Base-by-base conservation (phyloP, 2,888 invertebrate species). In the Scrobipalpa atriplicella region DNA sequence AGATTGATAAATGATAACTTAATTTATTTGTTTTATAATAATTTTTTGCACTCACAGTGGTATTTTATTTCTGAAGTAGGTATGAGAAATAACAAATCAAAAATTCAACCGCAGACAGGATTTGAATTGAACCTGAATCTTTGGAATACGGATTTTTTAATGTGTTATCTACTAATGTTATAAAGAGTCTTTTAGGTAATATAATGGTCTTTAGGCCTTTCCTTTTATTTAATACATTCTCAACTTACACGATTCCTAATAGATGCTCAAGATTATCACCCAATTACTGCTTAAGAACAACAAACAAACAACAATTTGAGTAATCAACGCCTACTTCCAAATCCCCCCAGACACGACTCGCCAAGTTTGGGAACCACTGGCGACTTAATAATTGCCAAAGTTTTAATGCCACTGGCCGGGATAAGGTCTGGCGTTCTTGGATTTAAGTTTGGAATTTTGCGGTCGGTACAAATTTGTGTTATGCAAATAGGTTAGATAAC, bases 371-470 rank as follows among this genome's bases (percentile, higher is more conserved):
- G 68, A 69, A 70, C 71, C 71, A 66, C 66, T 72, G 73, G 72
- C 73, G 75, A 75, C 75, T 76, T 73, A 72, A 72, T 76, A 75
- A 76, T 73, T 75, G 72, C 73, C 68, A 73, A 76, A 76, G 72
- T 76, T 76, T 43, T 73, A 73, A 72, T 70, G 66, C 70, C 69
- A 69, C 67, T 63, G 66, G 43, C 58, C 63, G 43, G 43, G 43
- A 43, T 43, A 43, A 43, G 43, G 43, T 43, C 43, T 43, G 43
- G 47, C n/a, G 47, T 5, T 47, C 43, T 47, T 21, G 19, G 19
- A 21, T 10, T 21, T 21, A 21, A 54, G 54, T 54, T 54, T 19
- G 11, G 54, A 16, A 47, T 47, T 47, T 47, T 47, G 47, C n/a
- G 47, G 47, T 47, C 5, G 5, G 47, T 47, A 16, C 16, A 47